Conservation (phyloP, 2,113 vertebrate species). For the Coturnix japonica region DNA sequence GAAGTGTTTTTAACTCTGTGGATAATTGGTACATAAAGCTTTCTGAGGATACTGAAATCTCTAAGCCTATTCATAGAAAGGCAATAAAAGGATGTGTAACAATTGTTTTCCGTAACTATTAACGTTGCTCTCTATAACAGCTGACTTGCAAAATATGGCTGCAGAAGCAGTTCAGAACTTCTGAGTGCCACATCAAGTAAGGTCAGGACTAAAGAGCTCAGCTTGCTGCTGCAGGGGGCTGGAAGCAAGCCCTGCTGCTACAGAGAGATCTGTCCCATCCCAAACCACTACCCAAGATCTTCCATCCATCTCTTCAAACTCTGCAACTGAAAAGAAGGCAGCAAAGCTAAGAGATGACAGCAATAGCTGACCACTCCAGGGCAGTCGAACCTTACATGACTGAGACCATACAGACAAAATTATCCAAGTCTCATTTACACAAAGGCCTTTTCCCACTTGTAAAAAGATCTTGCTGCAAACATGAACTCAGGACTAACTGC, state of each 20-base stretch:
- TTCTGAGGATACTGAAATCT: background rate
- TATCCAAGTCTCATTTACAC: background rate
- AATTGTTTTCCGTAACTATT: background rate
- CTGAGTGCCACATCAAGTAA: background rate
- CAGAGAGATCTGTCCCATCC: background rate
- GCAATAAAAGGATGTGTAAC: background rate
- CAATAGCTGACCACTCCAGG: background rate
- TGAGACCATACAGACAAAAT: background rate
- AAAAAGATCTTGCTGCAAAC: background rate
- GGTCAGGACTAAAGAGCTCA: background rate
- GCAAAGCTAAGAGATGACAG: background rate
- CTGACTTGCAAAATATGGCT: background rate
- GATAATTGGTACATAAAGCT: background rate
- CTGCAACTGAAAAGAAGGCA: background rate
- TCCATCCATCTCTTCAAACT: background rate
- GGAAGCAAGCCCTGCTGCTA: background rate
- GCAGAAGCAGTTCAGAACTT: background rate
- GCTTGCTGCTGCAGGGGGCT: background rate
- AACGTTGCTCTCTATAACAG: background rate
- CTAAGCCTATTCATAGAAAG: background rate
- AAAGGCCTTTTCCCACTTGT: background rate
- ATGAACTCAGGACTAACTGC: fast-evolving
- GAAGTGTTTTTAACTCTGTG: background rate
- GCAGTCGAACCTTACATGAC: background rate
- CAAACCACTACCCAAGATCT: background rate